Evolutionary conservation across 2,888 invertebrate genomes (phyloP).

Genomic region (Stenodera caucasica): DNA sequence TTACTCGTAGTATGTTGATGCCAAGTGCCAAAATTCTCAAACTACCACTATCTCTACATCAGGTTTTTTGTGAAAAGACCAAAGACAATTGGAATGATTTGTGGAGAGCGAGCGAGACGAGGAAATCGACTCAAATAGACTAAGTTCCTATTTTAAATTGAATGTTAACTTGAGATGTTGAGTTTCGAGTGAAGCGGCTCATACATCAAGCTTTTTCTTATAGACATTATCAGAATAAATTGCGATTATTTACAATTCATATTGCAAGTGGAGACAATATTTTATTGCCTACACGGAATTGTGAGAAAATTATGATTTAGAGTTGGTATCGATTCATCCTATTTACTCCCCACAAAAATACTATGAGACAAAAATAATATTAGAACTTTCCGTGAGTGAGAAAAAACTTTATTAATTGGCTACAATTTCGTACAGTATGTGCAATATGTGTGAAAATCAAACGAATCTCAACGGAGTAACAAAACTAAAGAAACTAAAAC

Average conservation of each 20-base stretch:
- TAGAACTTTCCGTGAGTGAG: no score
- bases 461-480: background rate
- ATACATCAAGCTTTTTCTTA: slow-evolving; percentile 33
- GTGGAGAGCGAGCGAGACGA: background rate
- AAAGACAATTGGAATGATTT: background rate
- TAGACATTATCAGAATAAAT: slow-evolving; percentile 36
- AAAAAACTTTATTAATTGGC: background rate
- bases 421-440: background rate
- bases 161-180: no score
- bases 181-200: slow-evolving; percentile 19
- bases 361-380: no score
- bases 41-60: background rate
- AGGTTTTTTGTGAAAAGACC: background rate
- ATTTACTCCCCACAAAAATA: no score
- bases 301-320: slow-evolving; percentile 25
- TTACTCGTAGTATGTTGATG: background rate
- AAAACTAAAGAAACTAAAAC: background rate
- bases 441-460: background rate
- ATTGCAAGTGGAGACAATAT: slow-evolving; percentile 33
- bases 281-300: slow-evolving; percentile 25
- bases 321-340: slow-evolving; percentile 19
- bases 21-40: background rate
- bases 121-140: no score
- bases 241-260: slow-evolving; percentile 34
- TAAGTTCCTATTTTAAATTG: no score